Evolutionary conservation across 2,797 vertebrate species (phyloP).

Genomic region (Cephalopachus bancanus): DNA sequence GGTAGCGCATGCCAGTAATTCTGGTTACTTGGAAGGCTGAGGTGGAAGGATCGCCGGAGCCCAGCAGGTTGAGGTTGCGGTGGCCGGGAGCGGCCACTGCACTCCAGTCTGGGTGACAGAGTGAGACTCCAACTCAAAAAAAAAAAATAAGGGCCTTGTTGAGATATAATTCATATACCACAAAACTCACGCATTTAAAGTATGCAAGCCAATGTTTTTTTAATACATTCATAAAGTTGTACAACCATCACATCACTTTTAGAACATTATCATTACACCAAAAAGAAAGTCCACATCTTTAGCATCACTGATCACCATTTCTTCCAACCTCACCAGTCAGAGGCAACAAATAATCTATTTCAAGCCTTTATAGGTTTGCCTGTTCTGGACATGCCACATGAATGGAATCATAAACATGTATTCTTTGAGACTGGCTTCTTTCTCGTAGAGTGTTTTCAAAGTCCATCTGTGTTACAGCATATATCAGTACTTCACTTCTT

Average conservation of each 20-base stretch:
- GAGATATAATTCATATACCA: background rate
- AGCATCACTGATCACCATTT: background rate
- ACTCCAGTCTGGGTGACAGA: too few species aligned
- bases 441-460: conserved; percentile 22
- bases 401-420: background rate
- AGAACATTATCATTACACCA: background rate
- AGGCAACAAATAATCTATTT: background rate
- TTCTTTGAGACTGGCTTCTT: conserved; percentile 9
- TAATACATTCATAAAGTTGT: background rate
- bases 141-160: background rate
- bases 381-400: background rate
- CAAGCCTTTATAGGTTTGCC: background rate
- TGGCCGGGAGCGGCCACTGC: too few species aligned
- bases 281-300: background rate
- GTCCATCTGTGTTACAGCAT: background rate
- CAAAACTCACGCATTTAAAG: background rate
- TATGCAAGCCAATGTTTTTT: background rate
- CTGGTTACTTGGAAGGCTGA: too few species aligned
- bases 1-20: too few species aligned
- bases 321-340: background rate
- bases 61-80: too few species aligned
- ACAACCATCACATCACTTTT: background rate
- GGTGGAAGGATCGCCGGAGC: too few species aligned
- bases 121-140: too few species aligned
- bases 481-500: conserved; percentile 1